Conservation (phyloP, 2,113 vertebrate species). For the Erythrocebus patas region DNA sequence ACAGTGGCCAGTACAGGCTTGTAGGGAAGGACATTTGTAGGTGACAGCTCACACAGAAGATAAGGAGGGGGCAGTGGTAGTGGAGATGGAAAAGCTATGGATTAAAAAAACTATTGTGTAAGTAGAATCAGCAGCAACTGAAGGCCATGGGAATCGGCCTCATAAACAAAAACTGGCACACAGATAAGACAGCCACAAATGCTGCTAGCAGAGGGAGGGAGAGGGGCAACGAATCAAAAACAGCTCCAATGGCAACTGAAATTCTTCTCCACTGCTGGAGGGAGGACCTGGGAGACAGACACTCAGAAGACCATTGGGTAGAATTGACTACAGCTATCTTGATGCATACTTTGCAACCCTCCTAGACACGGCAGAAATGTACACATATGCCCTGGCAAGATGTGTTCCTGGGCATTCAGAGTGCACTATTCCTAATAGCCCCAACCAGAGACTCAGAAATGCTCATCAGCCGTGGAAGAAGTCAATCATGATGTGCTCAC, state of each 20-base stretch:
- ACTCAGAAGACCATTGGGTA: accelerated
- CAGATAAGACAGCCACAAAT: not conserved
- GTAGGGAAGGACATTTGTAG: not conserved
- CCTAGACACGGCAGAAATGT: not conserved
- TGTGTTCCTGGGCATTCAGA: accelerated
- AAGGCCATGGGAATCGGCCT: not conserved
- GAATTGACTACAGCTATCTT: accelerated
- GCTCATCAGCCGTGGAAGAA: not conserved
- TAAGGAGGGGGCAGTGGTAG: not conserved
- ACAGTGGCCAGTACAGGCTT: too few species aligned
- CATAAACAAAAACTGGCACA: not conserved
- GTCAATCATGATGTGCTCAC: accelerated
- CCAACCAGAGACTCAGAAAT: accelerated
- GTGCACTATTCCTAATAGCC: accelerated
- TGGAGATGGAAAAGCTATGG: not conserved
- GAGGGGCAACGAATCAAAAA: not conserved
- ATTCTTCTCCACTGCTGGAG: not conserved
- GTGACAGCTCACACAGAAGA: too few species aligned
- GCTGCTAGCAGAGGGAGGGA: not conserved
- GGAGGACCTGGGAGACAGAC: not conserved
- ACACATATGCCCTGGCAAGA: accelerated
- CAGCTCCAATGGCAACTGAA: not conserved
- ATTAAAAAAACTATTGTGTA: not conserved
- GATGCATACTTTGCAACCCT: accelerated
- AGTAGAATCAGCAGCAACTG: not conserved